Base-by-base conservation (phyloP, 1,140 invertebrate species). In the Pachyrhynchus sulphureomaculatus region DNA sequence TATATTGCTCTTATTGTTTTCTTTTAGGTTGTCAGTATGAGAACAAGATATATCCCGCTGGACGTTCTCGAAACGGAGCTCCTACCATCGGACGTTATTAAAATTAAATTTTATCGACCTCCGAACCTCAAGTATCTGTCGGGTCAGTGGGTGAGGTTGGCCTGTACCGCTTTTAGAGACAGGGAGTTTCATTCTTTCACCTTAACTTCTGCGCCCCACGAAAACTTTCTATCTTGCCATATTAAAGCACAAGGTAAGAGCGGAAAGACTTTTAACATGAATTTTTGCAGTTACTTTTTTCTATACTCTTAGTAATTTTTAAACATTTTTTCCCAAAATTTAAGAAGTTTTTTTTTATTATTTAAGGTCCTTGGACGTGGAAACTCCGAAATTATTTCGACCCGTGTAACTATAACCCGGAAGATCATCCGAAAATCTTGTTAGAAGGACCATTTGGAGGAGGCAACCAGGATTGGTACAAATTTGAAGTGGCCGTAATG, bases 381-480 rank as follows among this genome's bases (percentile, higher is more conserved):
- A 99, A 99, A 72, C 77, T 99, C 1, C 83, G 96, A 33, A 96
- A 97, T 76, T 96, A 95, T 71, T 97, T 99, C 73, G 95, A 98
- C 79, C 93, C 95, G 1, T 91, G 89, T 72, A 96, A 96, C 73
- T 96, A 91, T 68, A 91, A 93, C 73, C 88, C 90, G 0, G 92
- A 94, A 65, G 87, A 89, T 68, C 86, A 91, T 73, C 92, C 95
- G 0, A 91, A 94, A 75, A 88, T 89, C 62, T 86, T 95, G 48
- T 86, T 99, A 41, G 96, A 99, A 77, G 97, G 97, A 0, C 97
- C 97, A 0, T 99, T 97, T 71, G 97, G 97, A 0, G 96, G 96
- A 18, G 97, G 97, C 1, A 99, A 99, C 79, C 97, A 99, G 76
- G 96, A 99, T 78, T 98, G 95, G 96, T 98, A 98, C 77, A 97